These are phyloP conservation scores for Chionoecetes opilio DNA, from an alignment of 1,140 invertebrate species.

Conservation along the genomic window DNA sequence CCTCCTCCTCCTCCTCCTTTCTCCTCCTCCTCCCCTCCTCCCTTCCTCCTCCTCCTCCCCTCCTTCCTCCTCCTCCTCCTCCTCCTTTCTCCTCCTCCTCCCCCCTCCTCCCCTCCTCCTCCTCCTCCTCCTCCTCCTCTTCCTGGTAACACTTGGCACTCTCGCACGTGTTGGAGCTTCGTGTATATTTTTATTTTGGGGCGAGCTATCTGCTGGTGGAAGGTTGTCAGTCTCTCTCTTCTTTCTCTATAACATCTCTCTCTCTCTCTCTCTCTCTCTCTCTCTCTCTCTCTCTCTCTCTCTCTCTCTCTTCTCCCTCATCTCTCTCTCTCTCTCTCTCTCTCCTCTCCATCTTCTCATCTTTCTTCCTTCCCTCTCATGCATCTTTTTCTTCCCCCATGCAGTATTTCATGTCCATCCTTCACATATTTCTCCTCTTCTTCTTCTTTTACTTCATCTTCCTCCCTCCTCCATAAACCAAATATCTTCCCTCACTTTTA, in stretches of 20 bases:
- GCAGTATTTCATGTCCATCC: too few species aligned
- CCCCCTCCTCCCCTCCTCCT: background rate
- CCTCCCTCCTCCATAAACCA: too few species aligned
- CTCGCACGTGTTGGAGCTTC: background rate
- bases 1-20: background rate
- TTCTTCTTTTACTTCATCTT: too few species aligned
- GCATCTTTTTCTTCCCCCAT: too few species aligned
- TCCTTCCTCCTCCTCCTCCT: background rate
- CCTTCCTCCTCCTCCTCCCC: background rate
- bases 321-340: background rate
- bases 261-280: background rate
- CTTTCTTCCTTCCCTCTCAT: background rate
- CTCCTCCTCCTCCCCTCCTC: background rate
- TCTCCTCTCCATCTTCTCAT: background rate
- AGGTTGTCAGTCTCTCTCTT: background rate
- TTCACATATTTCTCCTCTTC: too few species aligned
- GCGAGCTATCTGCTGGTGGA: background rate
- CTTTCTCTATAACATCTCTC: background rate
- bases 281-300: background rate
- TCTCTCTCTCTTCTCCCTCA: background rate
- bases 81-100: background rate
- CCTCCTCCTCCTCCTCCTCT: constrained; percentile 14
- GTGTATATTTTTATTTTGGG: constrained; percentile 10
- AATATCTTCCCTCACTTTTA: too few species aligned
- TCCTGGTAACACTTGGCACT: background rate